These are phyloP conservation scores for Harpagoxenus sublaevis DNA, from an alignment of 2,888 invertebrate species.

Conservation along the genomic window DNA sequence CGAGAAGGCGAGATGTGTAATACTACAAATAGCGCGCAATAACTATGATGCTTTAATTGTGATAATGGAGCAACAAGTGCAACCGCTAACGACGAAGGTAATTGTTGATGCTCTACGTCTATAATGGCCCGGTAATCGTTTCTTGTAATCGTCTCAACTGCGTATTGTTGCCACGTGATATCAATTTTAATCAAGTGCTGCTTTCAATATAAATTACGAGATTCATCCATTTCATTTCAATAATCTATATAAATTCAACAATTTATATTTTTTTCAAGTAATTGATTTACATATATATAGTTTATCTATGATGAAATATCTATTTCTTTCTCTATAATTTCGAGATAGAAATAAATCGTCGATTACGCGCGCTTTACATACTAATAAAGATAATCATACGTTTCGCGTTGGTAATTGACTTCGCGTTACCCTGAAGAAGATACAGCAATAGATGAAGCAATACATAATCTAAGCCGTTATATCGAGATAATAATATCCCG, in stretches of 20 bases:
- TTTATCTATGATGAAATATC: not conserved
- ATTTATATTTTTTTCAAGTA: not conserved
- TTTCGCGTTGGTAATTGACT: constrained; percentile 12
- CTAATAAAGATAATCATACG: not conserved
- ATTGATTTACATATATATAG: not conserved
- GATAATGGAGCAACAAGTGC: constrained; percentile 28
- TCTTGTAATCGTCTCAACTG: not conserved
- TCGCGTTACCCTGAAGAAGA: not conserved
- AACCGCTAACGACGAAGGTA: not conserved
- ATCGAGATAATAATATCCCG: constrained; percentile 20
- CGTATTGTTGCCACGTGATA: not conserved
- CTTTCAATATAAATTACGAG: constrained; percentile 4
- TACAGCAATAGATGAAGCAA: constrained; percentile 1
- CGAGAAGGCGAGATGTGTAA: constrained; percentile 1
- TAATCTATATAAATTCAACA: not conserved
- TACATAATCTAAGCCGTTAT: constrained; percentile 16
- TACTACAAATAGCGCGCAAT: constrained; percentile 16
- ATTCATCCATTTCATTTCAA: not conserved
- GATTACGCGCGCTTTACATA: not conserved
- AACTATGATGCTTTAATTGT: not conserved
- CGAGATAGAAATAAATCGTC: not conserved
- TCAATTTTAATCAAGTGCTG: not conserved
- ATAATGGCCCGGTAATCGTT: constrained; percentile 22
- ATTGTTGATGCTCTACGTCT: not conserved
- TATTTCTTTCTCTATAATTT: not conserved